A percentile compares a stretch with the other conserved stretches of the same genome.
Evolutionary conservation across 2,113 vertebrate genomes (phyloP).

Genomic region (Heteronetta atricapilla): DNA sequence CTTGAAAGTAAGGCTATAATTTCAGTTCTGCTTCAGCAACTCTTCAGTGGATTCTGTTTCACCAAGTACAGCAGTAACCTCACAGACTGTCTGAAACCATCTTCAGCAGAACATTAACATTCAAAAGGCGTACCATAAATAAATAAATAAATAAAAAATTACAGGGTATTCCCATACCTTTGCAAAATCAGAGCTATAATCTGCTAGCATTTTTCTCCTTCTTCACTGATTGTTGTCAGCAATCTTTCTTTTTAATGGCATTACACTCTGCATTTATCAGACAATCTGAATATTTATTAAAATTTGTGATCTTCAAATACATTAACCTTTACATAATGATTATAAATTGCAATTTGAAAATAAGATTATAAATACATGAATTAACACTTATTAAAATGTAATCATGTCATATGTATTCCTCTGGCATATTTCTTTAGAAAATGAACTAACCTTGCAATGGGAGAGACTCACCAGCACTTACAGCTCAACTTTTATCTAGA

Average conservation of each 20-base stretch:
- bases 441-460: neutral
- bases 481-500: neutral
- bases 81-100: conserved; percentile 50
- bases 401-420: neutral
- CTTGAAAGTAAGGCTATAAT: conserved; percentile 48
- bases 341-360: neutral
- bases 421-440: neutral
- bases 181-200: conserved; percentile 43
- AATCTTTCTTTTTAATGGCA: conserved; percentile 2
- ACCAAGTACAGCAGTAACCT: conserved; percentile 38
- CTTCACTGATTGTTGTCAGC: conserved; percentile 17
- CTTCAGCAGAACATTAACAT: conserved; percentile 66
- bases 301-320: conserved; percentile 39
- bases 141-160: neutral
- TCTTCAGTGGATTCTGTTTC: conserved; percentile 58
- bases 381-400: neutral
- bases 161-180: conserved; percentile 35
- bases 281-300: conserved; percentile 22
- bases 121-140: conserved; percentile 2
- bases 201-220: neutral
- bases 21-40: conserved; percentile 72
- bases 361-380: neutral
- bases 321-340: neutral
- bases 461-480: neutral
- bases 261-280: conserved; percentile 12